Percentiles rank a stretch among this genome's conserved stretches.
Conservation (phyloP, 2,888 invertebrate genomes). For the Trachelus stipa region DNA sequence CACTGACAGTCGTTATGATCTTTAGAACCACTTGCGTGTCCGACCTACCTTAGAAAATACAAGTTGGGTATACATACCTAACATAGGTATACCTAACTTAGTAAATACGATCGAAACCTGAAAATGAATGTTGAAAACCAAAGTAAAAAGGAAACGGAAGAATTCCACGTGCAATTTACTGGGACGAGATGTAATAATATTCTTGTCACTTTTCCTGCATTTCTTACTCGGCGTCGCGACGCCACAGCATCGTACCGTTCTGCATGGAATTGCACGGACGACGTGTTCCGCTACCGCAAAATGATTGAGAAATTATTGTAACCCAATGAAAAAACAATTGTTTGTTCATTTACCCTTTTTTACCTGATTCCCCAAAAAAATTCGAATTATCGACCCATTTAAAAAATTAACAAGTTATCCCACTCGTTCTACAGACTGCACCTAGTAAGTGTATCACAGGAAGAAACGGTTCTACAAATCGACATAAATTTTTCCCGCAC, state of each 20-base stretch:
- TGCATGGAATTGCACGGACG: neutral
- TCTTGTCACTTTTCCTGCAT: neutral
- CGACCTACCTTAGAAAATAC: neutral
- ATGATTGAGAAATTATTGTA: neutral
- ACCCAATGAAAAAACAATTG: neutral
- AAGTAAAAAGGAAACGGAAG: neutral
- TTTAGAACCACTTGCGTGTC: neutral
- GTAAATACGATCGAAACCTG: neutral
- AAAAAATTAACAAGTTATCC: neutral
- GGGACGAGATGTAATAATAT: neutral
- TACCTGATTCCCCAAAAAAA: neutral
- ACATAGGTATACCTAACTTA: neutral
- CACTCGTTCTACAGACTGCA: neutral
- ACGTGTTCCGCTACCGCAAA: neutral
- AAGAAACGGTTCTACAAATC: conserved; percentile 30
- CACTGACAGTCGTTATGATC: neutral
- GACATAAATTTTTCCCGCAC: conserved; percentile 38
- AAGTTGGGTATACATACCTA: neutral
- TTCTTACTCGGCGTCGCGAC: neutral
- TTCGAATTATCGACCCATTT: no score
- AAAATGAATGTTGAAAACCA: neutral
- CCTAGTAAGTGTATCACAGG: neutral
- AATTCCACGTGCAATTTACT: neutral
- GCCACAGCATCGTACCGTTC: neutral
- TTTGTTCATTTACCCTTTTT: neutral